Percentiles rank a stretch among this genome's conserved stretches.
Conservation (phyloP, 2,888 invertebrate species). For the Furcula furcula region DNA sequence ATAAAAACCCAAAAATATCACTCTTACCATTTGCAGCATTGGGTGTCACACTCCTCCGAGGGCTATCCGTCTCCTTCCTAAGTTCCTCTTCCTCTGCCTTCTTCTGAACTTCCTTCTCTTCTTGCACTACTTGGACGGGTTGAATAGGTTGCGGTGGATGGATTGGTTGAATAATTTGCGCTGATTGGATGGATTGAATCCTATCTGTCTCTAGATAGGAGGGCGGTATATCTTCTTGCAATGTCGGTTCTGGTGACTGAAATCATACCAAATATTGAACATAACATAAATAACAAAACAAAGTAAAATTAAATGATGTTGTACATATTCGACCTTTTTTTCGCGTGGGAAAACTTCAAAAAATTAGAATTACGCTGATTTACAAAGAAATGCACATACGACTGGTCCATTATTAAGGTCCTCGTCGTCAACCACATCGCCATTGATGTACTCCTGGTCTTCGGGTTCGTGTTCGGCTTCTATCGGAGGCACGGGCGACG, state of each 20-base stretch:
- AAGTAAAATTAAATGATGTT: no score
- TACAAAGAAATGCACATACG: constrained; percentile 29
- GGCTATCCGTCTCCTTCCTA: constrained; percentile 69
- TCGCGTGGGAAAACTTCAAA: neutral
- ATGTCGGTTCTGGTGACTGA: constrained; percentile 54
- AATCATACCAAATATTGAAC: no score
- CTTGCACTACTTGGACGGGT: constrained; percentile 24
- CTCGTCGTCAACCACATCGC: constrained; percentile 39
- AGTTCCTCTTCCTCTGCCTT: constrained; percentile 64
- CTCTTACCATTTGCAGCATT: constrained; percentile 66
- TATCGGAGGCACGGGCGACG: constrained; percentile 71
- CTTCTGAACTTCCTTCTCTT: constrained; percentile 39
- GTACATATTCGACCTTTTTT: no score
- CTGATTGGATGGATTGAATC: constrained; percentile 10
- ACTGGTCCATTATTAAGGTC: constrained; percentile 42
- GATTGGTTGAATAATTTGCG: constrained; percentile 16
- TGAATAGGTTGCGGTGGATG: constrained; percentile 15
- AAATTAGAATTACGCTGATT: no score
- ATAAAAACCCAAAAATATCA: no score
- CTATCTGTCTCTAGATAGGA: constrained; percentile 28
- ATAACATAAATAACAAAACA: no score
- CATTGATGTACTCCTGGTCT: constrained; percentile 46
- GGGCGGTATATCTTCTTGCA: constrained; percentile 51
- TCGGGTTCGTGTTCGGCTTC: constrained; percentile 47
- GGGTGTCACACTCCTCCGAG: constrained; percentile 70